A percentile compares a stretch with the other conserved stretches of the same genome.
phyloP scores from a whole-genome alignment of 2,113 vertebrate species.

The Patagioenas fasciata region DNA sequence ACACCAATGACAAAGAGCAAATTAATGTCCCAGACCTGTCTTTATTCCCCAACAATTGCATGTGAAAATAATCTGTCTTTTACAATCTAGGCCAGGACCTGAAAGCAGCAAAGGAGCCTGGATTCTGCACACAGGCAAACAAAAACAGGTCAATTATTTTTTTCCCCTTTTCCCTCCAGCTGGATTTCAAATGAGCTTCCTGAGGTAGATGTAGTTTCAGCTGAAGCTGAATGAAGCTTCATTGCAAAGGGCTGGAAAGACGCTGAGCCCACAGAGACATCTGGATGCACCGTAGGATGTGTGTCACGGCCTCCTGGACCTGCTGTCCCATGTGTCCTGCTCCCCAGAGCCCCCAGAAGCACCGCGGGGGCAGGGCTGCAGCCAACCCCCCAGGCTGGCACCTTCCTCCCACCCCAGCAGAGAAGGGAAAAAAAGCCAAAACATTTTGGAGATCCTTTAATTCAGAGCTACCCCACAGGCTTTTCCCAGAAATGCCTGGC shows the following conservation, averaged over 20 bases:
- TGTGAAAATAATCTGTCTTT: not conserved
- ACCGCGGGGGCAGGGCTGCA: accelerated
- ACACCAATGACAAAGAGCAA: not conserved
- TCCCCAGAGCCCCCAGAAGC: not conserved
- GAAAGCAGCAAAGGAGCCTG: not conserved
- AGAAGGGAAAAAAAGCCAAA: not conserved
- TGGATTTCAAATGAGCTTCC: not conserved
- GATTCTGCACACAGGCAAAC: not conserved
- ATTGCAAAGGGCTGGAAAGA: not conserved
- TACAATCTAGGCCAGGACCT: not conserved
- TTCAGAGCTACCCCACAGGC: not conserved
- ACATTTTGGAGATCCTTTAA: not conserved
- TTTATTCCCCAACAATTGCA: not conserved
- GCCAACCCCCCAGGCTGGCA: not conserved
- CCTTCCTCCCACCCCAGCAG: not conserved
- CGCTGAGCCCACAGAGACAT: not conserved
- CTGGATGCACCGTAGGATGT: not conserved
- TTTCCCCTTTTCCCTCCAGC: not conserved
- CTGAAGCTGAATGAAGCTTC: not conserved
- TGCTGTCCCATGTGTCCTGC: accelerated
- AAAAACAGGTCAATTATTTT: not conserved
- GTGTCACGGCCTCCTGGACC: not conserved
- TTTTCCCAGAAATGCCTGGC: not conserved
- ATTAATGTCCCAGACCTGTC: not conserved
- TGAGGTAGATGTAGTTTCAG: not conserved